A percentile compares a stretch with the other conserved stretches of the same genome.
phyloP scores from a whole-genome alignment of 2,888 invertebrate species.

The Tanypteryx hageni region DNA sequence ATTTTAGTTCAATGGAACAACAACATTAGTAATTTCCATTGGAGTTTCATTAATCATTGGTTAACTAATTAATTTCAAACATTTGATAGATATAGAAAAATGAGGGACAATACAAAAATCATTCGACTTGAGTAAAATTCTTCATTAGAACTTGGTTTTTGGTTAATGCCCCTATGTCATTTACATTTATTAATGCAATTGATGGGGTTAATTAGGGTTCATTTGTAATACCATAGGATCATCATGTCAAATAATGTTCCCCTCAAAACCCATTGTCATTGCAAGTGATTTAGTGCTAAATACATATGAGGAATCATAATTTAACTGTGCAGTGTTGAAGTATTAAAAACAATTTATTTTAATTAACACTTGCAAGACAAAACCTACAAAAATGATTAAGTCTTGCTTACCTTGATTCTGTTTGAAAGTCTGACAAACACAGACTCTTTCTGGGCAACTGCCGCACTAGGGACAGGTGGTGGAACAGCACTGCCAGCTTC shows the following conservation, averaged over 20 bases:
- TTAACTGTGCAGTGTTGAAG: background rate
- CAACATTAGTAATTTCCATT: no score
- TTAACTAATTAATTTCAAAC: no score
- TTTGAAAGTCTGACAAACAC: conserved; percentile 97
- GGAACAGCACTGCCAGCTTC: conserved; percentile 70
- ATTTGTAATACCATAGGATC: background rate
- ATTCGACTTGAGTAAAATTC: no score
- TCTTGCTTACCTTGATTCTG: conserved; percentile 88
- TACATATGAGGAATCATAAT: no score
- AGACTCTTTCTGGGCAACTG: conserved; percentile 87
- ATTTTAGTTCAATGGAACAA: background rate
- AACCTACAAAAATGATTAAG: background rate
- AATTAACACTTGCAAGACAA: no score
- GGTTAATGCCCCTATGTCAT: background rate
- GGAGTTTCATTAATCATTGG: no score
- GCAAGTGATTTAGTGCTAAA: no score
- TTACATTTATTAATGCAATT: conserved; percentile 18
- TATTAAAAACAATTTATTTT: background rate
- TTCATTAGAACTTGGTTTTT: no score
- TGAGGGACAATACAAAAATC: no score
- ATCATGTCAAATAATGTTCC: background rate
- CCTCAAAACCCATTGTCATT: no score
- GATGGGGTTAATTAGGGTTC: background rate
- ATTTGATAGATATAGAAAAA: no score
- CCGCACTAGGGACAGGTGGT: conserved; percentile 67